Base-by-base conservation (phyloP, 2,888 invertebrate genomes). In the Idaea dimidiata region DNA sequence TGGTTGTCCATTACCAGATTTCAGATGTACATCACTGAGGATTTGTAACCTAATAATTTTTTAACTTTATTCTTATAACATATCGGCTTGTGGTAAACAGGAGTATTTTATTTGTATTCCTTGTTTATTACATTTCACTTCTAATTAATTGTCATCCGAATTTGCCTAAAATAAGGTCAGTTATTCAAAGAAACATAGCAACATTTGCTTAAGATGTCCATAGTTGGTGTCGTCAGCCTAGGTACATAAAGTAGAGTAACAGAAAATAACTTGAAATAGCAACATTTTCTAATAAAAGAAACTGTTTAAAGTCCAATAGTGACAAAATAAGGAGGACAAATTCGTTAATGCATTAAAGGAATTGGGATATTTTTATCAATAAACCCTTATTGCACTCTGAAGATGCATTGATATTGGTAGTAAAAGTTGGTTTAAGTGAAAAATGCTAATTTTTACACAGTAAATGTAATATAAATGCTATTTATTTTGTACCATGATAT, bases 161-260 rank as follows among this genome's bases (percentile, higher is more conserved):
- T n/a, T n/a, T n/a, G n/a, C n/a, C n/a, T n/a, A n/a, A n/a, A n/a
- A n/a, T n/a, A n/a, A n/a, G n/a, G n/a, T n/a, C n/a, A n/a, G n/a
- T n/a, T n/a, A n/a, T n/a, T n/a, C n/a, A n/a, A n/a, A n/a, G n/a
- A n/a, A n/a, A n/a, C n/a, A n/a, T n/a, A n/a, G n/a, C n/a, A n/a
- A n/a, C n/a, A n/a, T n/a, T n/a, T n/a, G n/a, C n/a, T n/a, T n/a
- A n/a, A n/a, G n/a, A n/a, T n/a, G n/a, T n/a, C n/a, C n/a, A n/a
- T n/a, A n/a, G n/a, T n/a, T n/a, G n/a, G n/a, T n/a, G n/a, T n/a
- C n/a, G n/a, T n/a, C n/a, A n/a, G n/a, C n/a, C n/a, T 54, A 54
- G 54, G 54, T 54, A 54, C 54, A 54, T 54, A 54, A 54, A 54
- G 54, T 54, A 54, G 54, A 54, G 54, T 54, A 54, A 54, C 54